phyloP scores from a whole-genome alignment of 2,797 vertebrate genomes.

The Gephyroberyx darwinii region DNA sequence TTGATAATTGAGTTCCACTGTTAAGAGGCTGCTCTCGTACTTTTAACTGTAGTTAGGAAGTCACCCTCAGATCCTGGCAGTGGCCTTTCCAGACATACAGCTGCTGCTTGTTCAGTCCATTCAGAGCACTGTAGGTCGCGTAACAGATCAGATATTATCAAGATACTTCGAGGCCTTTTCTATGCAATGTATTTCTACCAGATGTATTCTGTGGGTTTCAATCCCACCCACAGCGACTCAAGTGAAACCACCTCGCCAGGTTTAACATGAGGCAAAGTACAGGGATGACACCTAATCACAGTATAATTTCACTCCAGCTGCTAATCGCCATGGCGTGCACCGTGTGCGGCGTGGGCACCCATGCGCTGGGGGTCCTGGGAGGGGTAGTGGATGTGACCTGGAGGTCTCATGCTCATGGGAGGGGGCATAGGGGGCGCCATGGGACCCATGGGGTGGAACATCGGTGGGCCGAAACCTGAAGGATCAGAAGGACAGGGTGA shows the following conservation, averaged over 20 bases:
- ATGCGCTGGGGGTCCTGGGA: slow-evolving; percentile 99
- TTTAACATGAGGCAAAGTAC: slow-evolving; percentile 4
- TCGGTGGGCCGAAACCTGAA: slow-evolving; percentile 92
- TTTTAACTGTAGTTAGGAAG: slow-evolving; percentile 20
- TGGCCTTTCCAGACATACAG: slow-evolving; percentile 29
- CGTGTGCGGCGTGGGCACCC: slow-evolving; percentile 91
- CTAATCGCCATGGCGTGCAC: slow-evolving; percentile 75
- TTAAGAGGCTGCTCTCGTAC: slow-evolving; percentile 33
- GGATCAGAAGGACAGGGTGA: slow-evolving; percentile 3
- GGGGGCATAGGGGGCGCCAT: slow-evolving; percentile 92
- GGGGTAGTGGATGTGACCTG: slow-evolving; percentile 97
- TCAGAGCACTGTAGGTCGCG: slow-evolving; percentile 33
- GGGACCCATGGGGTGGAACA: slow-evolving; percentile 89
- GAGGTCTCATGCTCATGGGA: slow-evolving; percentile 94
- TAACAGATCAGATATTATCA: slow-evolving; percentile 38
- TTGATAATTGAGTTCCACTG: slow-evolving; percentile 28
- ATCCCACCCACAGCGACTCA: slow-evolving; percentile 16
- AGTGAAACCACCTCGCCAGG: slow-evolving; percentile 32
- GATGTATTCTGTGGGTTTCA: slow-evolving; percentile 21
- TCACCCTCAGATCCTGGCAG: slow-evolving; percentile 20
- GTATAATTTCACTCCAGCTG: slow-evolving; percentile 9
- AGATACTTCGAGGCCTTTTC: slow-evolving; percentile 4
- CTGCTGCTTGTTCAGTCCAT: slow-evolving; percentile 38
- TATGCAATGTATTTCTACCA: slow-evolving; percentile 15
- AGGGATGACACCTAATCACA: slow-evolving; percentile 32